A percentile compares a stretch with the other conserved stretches of the same genome.
Conservation (phyloP, 2,888 invertebrate genomes). For the Druceiella hillmani region DNA sequence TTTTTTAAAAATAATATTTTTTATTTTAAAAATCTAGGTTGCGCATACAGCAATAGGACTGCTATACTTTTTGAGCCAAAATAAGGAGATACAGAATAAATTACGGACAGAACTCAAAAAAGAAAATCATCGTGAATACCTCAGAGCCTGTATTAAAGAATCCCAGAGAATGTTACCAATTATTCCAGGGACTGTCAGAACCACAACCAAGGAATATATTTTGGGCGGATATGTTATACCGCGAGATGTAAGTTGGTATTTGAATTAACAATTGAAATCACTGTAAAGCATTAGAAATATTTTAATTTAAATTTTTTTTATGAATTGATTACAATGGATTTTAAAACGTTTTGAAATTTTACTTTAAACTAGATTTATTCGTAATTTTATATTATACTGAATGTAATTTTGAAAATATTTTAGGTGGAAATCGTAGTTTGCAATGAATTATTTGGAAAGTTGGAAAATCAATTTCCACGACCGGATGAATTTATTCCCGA, state of each 20-base stretch:
- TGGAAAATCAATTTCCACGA: conserved; percentile 59
- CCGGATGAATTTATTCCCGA: conserved; percentile 65
- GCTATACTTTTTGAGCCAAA: conserved; percentile 56
- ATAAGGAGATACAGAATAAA: conserved; percentile 58
- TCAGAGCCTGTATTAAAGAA: conserved; percentile 70
- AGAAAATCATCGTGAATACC: no score
- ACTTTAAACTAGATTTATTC: no score
- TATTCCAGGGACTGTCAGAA: conserved; percentile 51
- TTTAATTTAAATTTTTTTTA: no score
- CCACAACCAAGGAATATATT: conserved; percentile 48
- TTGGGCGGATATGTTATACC: conserved; percentile 60
- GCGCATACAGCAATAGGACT: conserved; percentile 50
- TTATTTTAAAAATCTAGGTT: no score
- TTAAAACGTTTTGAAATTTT: no score
- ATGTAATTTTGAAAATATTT: no score
- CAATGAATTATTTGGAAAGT: conserved; percentile 59
- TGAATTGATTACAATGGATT: no score
- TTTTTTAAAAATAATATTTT: no score
- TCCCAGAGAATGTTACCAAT: conserved; percentile 58
- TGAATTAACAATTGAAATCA: no score
- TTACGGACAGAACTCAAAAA: conserved; percentile 52
- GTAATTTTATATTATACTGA: no score
- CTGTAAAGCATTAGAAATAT: no score
- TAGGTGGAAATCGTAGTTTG: conserved; percentile 64
- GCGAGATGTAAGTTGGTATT: conserved; percentile 50